Evolutionary conservation across 2,113 vertebrate genomes (phyloP).

Genomic region (Leptobrachium ailaonicum): DNA sequence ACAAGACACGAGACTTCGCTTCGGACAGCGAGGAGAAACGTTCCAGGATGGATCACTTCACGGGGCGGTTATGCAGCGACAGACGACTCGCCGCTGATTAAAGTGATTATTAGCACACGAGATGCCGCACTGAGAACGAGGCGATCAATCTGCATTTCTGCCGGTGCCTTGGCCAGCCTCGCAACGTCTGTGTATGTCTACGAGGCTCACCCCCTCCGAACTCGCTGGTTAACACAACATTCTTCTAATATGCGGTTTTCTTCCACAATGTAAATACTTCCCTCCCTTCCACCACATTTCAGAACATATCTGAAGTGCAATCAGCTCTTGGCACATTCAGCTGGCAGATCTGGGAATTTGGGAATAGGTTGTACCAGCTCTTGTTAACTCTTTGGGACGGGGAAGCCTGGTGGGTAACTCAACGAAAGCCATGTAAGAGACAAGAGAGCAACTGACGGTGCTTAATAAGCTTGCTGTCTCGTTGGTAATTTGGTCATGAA

Average conservation of each 20-base stretch:
- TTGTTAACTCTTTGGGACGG: too few relatives aligned
- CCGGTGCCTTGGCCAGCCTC: neutral
- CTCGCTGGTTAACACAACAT: neutral
- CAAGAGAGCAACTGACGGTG: too few relatives aligned
- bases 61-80: neutral
- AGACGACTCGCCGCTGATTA: slow-evolving; percentile 23
- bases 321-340: neutral
- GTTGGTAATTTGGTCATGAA: too few relatives aligned
- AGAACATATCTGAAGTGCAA: neutral
- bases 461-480: too few relatives aligned
- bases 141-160: neutral
- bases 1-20: slow-evolving; percentile 22
- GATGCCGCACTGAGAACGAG: too few relatives aligned
- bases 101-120: slow-evolving; percentile 6
- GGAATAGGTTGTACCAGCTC: too few relatives aligned
- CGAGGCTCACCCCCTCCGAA: neutral
- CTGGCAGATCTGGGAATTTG: too few relatives aligned
- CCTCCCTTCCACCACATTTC: neutral
- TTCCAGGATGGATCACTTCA: neutral
- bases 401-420: too few relatives aligned
- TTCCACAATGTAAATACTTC: neutral
- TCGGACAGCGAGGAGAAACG: slow-evolving; percentile 9
- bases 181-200: neutral
- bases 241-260: neutral
- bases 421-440: too few relatives aligned